A percentile compares a stretch with the other conserved stretches of the same genome.
Conservation (phyloP, 2,888 invertebrate species). For the Lasius fuliginosus region DNA sequence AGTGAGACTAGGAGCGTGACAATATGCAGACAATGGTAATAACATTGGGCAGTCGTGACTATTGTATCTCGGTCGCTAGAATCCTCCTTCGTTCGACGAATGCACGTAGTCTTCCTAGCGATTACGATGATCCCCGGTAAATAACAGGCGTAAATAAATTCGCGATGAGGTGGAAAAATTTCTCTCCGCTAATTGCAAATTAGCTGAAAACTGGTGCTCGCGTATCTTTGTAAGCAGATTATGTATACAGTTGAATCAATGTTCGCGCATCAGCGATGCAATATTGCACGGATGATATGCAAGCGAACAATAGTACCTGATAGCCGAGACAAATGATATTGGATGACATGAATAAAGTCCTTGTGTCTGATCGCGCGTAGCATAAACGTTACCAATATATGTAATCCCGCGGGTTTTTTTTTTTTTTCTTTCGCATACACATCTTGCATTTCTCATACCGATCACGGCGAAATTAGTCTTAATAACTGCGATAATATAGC, state of each 20-base stretch:
- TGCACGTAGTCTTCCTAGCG: neutral
- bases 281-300: neutral
- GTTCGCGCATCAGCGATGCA: conserved; percentile 14
- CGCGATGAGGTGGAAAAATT: neutral
- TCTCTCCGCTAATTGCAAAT: conserved; percentile 1
- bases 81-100: conserved; percentile 12
- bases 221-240: neutral
- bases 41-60: conserved; percentile 30
- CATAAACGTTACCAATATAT: conserved; percentile 2
- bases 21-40: conserved; percentile 52
- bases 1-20: conserved; percentile 40
- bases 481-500: conserved; percentile 1
- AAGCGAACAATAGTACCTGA: conserved; percentile 18
- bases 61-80: conserved; percentile 33
- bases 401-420: neutral
- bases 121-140: conserved; percentile 16
- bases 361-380: neutral
- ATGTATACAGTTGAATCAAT: conserved; percentile 13
- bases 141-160: neutral
- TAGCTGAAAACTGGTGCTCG: neutral
- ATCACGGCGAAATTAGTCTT: conserved; percentile 34
- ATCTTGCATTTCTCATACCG: conserved; percentile 12
- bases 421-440: neutral
- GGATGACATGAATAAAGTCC: conserved; percentile 6
- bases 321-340: conserved; percentile 15